These are phyloP conservation scores for Ennomos fuscantarius DNA, from an alignment of 2,888 invertebrate genomes.

Conservation along the genomic window DNA sequence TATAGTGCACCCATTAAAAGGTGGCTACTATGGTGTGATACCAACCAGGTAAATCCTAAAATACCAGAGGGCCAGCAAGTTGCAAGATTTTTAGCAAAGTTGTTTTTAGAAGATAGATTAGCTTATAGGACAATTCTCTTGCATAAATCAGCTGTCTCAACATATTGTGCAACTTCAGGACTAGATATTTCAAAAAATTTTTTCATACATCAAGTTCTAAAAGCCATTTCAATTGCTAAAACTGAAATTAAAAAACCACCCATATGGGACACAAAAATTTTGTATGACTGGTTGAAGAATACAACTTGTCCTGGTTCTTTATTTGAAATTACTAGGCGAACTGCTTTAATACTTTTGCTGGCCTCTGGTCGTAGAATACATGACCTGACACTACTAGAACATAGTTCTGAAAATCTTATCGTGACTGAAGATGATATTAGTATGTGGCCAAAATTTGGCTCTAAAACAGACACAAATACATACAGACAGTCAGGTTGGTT, in stretches of 20 bases:
- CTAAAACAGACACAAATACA: too few relatives aligned
- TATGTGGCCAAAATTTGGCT: too few relatives aligned
- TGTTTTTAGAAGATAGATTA: too few relatives aligned
- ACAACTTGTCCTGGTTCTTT: neutral
- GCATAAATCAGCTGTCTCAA: slow-evolving; percentile 1
- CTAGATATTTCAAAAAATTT: neutral
- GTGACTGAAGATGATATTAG: too few relatives aligned
- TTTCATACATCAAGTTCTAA: slow-evolving; percentile 5
- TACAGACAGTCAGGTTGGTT: too few relatives aligned
- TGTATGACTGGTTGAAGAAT: slow-evolving; percentile 25
- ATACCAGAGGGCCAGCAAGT: neutral
- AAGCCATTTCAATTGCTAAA: slow-evolving; percentile 29
- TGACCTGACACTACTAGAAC: neutral
- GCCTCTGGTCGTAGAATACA: slow-evolving; percentile 15
- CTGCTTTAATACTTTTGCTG: slow-evolving; percentile 25
- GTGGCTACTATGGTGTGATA: neutral
- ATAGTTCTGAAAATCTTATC: neutral
- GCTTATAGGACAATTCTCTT: too few relatives aligned
- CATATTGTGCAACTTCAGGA: neutral
- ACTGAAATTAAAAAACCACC: neutral
- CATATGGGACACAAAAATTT: slow-evolving; percentile 14
- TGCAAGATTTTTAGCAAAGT: too few relatives aligned
- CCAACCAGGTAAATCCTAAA: neutral
- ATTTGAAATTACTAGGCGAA: slow-evolving; percentile 19
- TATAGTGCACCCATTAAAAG: slow-evolving; percentile 21